phyloP scores from a whole-genome alignment of 2,113 vertebrate genomes.

The Dendropsophus ebraccatus region DNA sequence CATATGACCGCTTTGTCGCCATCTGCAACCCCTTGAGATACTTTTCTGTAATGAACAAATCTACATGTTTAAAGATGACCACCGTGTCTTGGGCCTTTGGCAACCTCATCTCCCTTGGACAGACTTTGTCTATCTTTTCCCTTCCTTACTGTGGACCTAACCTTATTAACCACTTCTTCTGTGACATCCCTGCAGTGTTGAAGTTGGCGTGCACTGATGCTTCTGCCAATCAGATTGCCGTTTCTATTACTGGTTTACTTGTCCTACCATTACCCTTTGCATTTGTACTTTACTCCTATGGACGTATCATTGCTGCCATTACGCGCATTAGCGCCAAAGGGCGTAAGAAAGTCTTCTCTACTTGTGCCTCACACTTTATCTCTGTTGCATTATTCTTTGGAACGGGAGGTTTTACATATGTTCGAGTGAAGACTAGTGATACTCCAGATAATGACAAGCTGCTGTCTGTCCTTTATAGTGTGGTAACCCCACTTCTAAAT shows the following conservation, averaged over 20 bases:
- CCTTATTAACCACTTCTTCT: slow-evolving; percentile 55
- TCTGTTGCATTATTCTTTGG: slow-evolving; percentile 55
- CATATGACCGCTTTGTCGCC: slow-evolving; percentile 55
- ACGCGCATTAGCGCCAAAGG: slow-evolving; percentile 41
- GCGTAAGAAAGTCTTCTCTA: slow-evolving; percentile 49
- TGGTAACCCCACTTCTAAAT: slow-evolving; percentile 52
- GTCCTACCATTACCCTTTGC: slow-evolving; percentile 40
- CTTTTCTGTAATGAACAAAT: slow-evolving; percentile 51
- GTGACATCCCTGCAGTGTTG: slow-evolving; percentile 53
- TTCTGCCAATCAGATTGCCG: slow-evolving; percentile 45
- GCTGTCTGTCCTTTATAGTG: slow-evolving; percentile 54
- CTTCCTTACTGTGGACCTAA: slow-evolving; percentile 57
- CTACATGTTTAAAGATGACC: slow-evolving; percentile 34
- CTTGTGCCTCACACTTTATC: slow-evolving; percentile 51
- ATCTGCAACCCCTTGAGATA: slow-evolving; percentile 56
- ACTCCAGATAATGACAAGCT: slow-evolving; percentile 51
- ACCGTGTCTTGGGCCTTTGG: slow-evolving; percentile 33
- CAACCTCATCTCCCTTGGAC: slow-evolving; percentile 48
- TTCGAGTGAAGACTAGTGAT: slow-evolving; percentile 39
- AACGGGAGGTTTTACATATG: slow-evolving; percentile 51
- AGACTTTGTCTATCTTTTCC: slow-evolving; percentile 50
- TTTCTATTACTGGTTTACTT: slow-evolving; percentile 50
- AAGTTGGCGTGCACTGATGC: slow-evolving; percentile 50
- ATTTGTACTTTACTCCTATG: slow-evolving; percentile 51
- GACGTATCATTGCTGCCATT: slow-evolving; percentile 45